Evolutionary conservation across 2,888 invertebrate species (phyloP), one percentile per base, ranked within the genome.

Genomic region (Lamellibrachia satsuma): DNA sequence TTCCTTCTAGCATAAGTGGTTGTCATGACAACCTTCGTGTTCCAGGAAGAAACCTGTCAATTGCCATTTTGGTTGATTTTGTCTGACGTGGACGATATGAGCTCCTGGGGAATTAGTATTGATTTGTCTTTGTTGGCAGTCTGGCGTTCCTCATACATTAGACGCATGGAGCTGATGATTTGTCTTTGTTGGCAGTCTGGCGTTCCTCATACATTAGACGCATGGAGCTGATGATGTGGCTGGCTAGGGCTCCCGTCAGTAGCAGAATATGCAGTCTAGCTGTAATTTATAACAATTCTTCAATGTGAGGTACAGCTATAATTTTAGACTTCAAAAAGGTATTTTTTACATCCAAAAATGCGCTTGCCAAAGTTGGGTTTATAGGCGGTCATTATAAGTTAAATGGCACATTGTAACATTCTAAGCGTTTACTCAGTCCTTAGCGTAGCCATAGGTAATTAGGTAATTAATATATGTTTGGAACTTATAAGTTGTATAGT

Each of bases 21-120:
- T 75, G 22, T n/a, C 75, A 75, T 75, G 75, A n/a, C 75, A n/a
- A 75, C 75, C 3, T 75, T 75, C 75, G 22, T 75, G 75, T 22
- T 15, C 75, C 75, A 75, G 75, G 75, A 75, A 75, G 75, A 75
- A 75, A 75, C 75, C n/a, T 75, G 75, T 75, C 75, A 22, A n/a
- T 75, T 75, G 75, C 75, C 75, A 75, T 75, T 75, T 75, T 75
- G 75, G 75, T 75, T 75, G 75, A 75, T 75, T 75, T 75, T 75
- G 75, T 75, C 75, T 75, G 75, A 75, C n/a, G 75, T 75, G 75
- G 15, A 75, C 3, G 75, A 75, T 75, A 75, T 75, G 75, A 75
- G 75, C 75, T 11, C n/a, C 75, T 4, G 75, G 75, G 75, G 75
- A 75, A 75, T 75, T 75, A 75, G 75, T 75, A 75, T 75, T 75